These are phyloP conservation scores for Botia almorhae DNA, from an alignment of 2,797 vertebrate genomes.

Conservation along the genomic window DNA sequence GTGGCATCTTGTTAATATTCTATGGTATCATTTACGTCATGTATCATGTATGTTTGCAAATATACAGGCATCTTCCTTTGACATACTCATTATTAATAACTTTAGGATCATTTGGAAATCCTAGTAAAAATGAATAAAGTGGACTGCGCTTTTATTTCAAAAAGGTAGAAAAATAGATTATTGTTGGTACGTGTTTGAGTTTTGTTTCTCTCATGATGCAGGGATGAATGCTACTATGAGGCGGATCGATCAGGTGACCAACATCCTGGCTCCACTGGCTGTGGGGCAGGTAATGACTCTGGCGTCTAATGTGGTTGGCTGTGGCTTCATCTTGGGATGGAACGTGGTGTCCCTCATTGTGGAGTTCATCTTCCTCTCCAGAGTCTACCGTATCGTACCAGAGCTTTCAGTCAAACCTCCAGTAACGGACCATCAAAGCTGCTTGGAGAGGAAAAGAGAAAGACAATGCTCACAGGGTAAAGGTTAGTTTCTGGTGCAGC, in stretches of 20 bases:
- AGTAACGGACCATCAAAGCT: slow-evolving; percentile 62
- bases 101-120: no score
- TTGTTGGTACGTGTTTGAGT: slow-evolving; percentile 14
- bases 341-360: slow-evolving; percentile 83
- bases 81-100: background rate
- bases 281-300: slow-evolving; percentile 83
- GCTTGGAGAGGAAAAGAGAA: slow-evolving; percentile 69
- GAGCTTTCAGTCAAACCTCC: slow-evolving; percentile 78
- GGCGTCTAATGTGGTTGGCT: slow-evolving; percentile 81
- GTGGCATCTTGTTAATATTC: no score
- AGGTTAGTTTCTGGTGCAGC: background rate
- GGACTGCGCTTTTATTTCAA: no score
- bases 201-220: slow-evolving; percentile 64
- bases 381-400: slow-evolving; percentile 80
- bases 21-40: background rate
- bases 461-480: slow-evolving; percentile 71
- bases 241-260: slow-evolving; percentile 83
- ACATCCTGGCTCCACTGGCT: slow-evolving; percentile 79
- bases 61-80: background rate
- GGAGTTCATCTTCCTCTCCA: slow-evolving; percentile 85
- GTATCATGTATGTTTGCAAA: no score
- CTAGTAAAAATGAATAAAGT: no score
- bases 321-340: slow-evolving; percentile 86
- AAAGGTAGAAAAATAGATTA: no score
- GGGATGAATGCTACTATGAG: slow-evolving; percentile 81